Evolutionary conservation across 1,140 invertebrate genomes (phyloP), one percentile per base, ranked within the genome.

Genomic region (Macrobrachium nipponense): DNA sequence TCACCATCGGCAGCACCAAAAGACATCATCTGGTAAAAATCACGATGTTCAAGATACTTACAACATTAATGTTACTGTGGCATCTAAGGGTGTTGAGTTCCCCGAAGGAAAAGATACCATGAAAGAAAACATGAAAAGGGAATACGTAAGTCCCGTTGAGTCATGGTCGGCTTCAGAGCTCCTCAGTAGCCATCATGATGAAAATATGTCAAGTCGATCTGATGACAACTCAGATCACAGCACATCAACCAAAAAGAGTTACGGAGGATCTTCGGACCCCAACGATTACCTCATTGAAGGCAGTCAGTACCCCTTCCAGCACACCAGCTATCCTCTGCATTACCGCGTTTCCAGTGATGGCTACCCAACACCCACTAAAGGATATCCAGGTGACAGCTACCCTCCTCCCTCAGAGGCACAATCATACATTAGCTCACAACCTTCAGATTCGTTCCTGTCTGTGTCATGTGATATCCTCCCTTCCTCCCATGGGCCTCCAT

Each of bases 131-230:
- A 83, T 87, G 44, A 87, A 87, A 66, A 87, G 87, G 75, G 88
- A 89, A 36, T 89, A 86, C 73, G 82, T 89, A 6, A 85, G 86
- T 43, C 88, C 88, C 12, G 83, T 89, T 7, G 86, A 87, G 15
- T 89, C 88, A 15, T 89, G 88, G 88, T 89, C 88, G n/a, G 85
- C 88, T n/a, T 89, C 88, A 43, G 81, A 89, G 62, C 83, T 89
- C 23, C 80, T 89, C 17, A 83, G 88, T 61, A 86, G 86, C 18
- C 82, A 86, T 75, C 77, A 81, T 15, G 88, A 86, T n/a, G 62
- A 43, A 17, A 89, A 89, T 72, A 68, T 89, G 20, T 89, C 88
- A 7, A 86, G 62, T 5, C 73, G 86, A 18, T 89, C 86, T 43
- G 88, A 87, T 75, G 82, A 82, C 75, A 87, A 61, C 43, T 87